Evolutionary conservation across 2,113 vertebrate species (phyloP).

Genomic region (Petaurus breviceps): DNA sequence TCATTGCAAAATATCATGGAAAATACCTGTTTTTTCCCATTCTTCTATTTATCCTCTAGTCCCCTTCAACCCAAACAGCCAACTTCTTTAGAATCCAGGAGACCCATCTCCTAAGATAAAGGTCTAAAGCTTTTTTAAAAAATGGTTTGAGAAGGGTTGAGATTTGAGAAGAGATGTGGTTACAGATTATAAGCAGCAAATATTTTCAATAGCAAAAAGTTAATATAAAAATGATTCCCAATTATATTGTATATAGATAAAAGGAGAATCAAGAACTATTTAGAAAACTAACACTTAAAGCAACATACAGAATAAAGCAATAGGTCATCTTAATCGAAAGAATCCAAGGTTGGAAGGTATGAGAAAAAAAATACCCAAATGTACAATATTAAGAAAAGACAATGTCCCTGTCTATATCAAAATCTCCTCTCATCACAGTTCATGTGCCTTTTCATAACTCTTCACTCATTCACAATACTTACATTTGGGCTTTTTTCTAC

Average conservation of each 20-base stretch:
- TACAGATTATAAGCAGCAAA: background rate
- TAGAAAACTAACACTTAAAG: conserved; percentile 23
- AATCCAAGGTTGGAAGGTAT: conserved; percentile 29
- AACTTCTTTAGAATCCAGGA: conserved; percentile 44
- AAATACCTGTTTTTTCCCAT: conserved; percentile 52
- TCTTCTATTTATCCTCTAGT: conserved; percentile 46
- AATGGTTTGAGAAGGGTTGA: background rate
- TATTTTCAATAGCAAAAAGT: conserved; percentile 37
- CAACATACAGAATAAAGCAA: background rate
- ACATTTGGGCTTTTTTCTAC: background rate
- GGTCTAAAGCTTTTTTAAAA: background rate
- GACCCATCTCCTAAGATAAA: background rate
- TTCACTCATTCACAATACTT: conserved; percentile 1
- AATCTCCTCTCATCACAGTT: background rate
- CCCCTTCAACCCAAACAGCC: conserved; percentile 61
- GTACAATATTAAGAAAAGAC: conserved; percentile 10
- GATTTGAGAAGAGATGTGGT: background rate
- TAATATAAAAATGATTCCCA: conserved; percentile 24
- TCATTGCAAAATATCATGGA: conserved; percentile 63
- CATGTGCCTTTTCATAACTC: background rate
- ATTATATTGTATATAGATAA: background rate
- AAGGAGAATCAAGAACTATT: background rate
- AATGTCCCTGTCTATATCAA: background rate
- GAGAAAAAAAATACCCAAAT: conserved; percentile 19
- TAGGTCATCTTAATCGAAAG: background rate